Evolutionary conservation across 2,113 vertebrate genomes (phyloP).

Genomic region (Cromileptes altivelis): DNA sequence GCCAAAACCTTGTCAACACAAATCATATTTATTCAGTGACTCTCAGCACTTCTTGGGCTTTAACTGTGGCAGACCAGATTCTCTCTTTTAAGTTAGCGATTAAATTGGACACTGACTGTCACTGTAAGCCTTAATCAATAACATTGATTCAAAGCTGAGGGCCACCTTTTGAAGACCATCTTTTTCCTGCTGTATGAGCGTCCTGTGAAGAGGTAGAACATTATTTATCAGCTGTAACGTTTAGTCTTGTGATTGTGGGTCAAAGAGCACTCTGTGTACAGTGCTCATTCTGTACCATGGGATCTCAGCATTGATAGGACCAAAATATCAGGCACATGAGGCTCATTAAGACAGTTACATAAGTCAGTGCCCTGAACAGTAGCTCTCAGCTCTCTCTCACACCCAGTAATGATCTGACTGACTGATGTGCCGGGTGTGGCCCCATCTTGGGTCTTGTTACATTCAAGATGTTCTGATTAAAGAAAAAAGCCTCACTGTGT

Average conservation of each 20-base stretch:
- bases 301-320: conserved; percentile 45
- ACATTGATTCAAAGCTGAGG: not conserved
- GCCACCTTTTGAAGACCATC: not conserved
- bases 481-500: conserved; percentile 30
- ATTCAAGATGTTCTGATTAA: conserved; percentile 55
- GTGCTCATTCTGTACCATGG: conserved; percentile 40
- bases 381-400: conserved; percentile 38
- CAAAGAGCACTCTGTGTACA: conserved; percentile 61
- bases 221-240: conserved; percentile 20
- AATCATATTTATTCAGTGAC: conserved; percentile 26
- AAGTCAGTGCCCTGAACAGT: conserved; percentile 63
- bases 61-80: not conserved
- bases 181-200: conserved; percentile 7
- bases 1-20: conserved; percentile 30
- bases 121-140: not conserved
- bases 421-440: conserved; percentile 52
- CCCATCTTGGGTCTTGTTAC: conserved; percentile 28
- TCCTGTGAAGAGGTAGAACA: conserved; percentile 14
- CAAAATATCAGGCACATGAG: conserved; percentile 71
- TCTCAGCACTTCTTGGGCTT: not conserved
- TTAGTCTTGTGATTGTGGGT: conserved; percentile 68
- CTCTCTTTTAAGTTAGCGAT: conserved; percentile 11
- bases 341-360: conserved; percentile 76
- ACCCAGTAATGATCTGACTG: conserved; percentile 50
- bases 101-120: not conserved